Conservation (phyloP, 2,888 invertebrate species). For the Melitaea athalia region DNA sequence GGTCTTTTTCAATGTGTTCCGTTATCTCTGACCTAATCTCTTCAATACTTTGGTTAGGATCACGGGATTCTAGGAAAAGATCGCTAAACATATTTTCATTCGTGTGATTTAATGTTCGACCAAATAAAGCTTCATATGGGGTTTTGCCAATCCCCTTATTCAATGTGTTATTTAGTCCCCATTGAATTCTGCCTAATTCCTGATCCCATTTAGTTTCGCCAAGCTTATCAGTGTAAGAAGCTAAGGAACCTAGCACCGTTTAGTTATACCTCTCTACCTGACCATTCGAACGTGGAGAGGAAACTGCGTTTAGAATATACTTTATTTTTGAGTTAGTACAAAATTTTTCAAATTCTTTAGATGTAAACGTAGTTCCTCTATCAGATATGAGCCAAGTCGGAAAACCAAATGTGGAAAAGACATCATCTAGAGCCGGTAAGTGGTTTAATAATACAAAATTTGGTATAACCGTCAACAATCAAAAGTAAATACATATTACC, state of each 20-base stretch:
- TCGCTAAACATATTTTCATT: conserved; percentile 33
- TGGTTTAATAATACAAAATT: conserved; percentile 37
- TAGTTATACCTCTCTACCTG: background rate
- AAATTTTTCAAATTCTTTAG: background rate
- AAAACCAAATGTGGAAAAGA: conserved; percentile 20
- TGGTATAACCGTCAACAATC: conserved; percentile 40
- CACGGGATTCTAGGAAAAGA: background rate
- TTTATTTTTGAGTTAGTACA: background rate
- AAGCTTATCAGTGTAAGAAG: background rate
- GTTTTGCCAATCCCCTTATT: conserved; percentile 10
- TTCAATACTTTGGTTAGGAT: too few species aligned
- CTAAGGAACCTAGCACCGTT: background rate
- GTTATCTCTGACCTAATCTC: background rate
- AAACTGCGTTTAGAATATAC: background rate
- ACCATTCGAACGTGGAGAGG: background rate
- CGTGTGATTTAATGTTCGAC: conserved; percentile 26
- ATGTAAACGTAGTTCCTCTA: background rate
- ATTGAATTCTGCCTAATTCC: background rate
- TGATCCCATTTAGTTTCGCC: background rate
- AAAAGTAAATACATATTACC: conserved; percentile 43
- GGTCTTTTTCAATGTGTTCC: background rate
- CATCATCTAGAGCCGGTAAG: conserved; percentile 34
- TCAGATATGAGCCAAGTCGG: background rate
- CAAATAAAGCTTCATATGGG: conserved; percentile 19
- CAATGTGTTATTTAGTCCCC: background rate